phyloP scores from a whole-genome alignment of 2,888 invertebrate species.

The Neuroscelio doddi region DNA sequence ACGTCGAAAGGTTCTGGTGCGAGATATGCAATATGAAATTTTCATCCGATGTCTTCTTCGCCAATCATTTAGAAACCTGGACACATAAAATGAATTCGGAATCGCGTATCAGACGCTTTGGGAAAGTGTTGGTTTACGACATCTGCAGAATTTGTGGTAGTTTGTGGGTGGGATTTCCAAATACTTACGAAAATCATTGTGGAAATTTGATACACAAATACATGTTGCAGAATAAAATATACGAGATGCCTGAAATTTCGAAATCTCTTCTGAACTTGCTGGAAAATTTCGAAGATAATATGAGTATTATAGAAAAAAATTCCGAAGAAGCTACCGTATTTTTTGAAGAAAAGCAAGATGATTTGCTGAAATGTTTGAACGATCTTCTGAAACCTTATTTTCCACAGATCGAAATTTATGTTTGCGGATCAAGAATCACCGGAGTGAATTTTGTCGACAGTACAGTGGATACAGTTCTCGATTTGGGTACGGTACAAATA shows the following conservation, averaged over 20 bases:
- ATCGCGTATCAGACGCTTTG: too few species aligned
- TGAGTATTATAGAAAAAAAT: slow-evolving; percentile 33
- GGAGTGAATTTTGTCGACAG: slow-evolving; percentile 72
- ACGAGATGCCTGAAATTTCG: slow-evolving; percentile 44
- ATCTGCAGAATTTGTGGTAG: slow-evolving; percentile 56
- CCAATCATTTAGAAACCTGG: slow-evolving; percentile 40
- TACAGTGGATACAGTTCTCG: slow-evolving; percentile 63
- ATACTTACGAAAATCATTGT: slow-evolving; percentile 51
- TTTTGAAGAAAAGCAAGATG: slow-evolving; percentile 32
- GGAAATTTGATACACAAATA: slow-evolving; percentile 50
- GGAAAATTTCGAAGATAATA: slow-evolving; percentile 33
- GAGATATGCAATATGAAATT: slow-evolving; percentile 33
- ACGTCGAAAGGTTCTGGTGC: slow-evolving; percentile 54
- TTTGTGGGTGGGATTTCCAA: slow-evolving; percentile 49
- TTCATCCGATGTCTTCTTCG: slow-evolving; percentile 48
- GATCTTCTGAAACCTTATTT: slow-evolving; percentile 42
- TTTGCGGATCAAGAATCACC: slow-evolving; percentile 77
- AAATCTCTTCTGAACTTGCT: slow-evolving; percentile 35
- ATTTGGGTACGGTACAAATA: slow-evolving; percentile 48
- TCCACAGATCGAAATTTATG: slow-evolving; percentile 68
- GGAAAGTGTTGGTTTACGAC: slow-evolving; percentile 20
- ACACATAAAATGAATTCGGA: slow-evolving; percentile 15
- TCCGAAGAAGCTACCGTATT: slow-evolving; percentile 36
- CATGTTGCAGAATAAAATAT: slow-evolving; percentile 49
- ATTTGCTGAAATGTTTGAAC: slow-evolving; percentile 48